Evolutionary conservation across 1,140 invertebrate species (phyloP), one percentile per base, ranked within the genome.

Genomic region (Drosophila repletoides): DNA sequence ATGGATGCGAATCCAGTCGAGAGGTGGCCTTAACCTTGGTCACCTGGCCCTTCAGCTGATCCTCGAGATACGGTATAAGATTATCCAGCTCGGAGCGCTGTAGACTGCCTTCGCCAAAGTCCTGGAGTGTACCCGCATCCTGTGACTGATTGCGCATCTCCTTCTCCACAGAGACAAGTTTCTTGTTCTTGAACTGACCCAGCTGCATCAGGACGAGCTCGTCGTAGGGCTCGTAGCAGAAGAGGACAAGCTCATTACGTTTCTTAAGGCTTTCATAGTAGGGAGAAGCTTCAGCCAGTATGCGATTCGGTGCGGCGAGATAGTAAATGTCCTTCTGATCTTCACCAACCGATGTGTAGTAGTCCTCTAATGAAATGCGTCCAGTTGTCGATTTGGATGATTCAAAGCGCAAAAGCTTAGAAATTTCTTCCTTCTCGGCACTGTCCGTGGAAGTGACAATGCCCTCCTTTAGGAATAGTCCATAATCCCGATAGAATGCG

Each of bases 181-280:
- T 92, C 76, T 95, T 94, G 41, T 93, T 93, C 60, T 95, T 94
- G 89, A 96, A 99, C 84, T 97, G 93, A 68, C 93, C 93, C 14
- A 99, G 91, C 75, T 98, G 96, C 92, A 99, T 94, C 0, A 99
- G 91, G 5, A 99, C 97, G 15, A 99, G 91, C 91, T 99, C 98
- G 91, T 99, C 98, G 76, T 99, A 98, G 0, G 95, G 94, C 80
- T 99, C 97, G 81, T 97, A 99, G 86, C 97, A 97, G 90, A 98
- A 99, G 1, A 99, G 89, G 1, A 99, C 97, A 92, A 99, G 97
- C 2, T 96, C 92, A 61, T 98, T 94, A 66, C 94, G 93, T 79
- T 95, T 94, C 79, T 96, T 96, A 1, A 99, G 91, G 12, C 96
- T 96, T 91, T 99, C 98, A 83, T 95, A 97, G 88, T 99, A 99